phyloP scores from a whole-genome alignment of 2,113 vertebrate genomes.

The Pteruthius melanotis region DNA sequence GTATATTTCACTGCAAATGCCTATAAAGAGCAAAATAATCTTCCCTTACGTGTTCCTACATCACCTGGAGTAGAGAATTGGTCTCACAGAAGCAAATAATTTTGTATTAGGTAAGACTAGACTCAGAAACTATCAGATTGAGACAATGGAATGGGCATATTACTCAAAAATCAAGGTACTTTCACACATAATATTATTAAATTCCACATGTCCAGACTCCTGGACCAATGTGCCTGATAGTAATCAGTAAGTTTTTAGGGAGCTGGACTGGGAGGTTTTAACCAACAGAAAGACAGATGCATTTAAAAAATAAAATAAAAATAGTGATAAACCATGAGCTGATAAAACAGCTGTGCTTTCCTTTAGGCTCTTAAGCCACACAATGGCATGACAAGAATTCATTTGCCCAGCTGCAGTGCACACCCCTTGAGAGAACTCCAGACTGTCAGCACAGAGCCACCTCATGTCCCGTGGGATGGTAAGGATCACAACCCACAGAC shows the following conservation, averaged over 20 bases:
- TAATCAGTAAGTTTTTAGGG: background rate
- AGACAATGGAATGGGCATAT: background rate
- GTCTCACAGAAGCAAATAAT: background rate
- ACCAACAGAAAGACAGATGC: background rate
- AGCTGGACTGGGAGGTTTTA: background rate
- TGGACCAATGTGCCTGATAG: accelerated
- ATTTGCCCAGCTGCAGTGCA: background rate
- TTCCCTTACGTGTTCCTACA: background rate
- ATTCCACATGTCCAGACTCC: background rate
- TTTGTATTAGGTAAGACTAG: background rate
- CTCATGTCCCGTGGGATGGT: background rate
- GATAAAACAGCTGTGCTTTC: background rate
- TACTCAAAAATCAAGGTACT: background rate
- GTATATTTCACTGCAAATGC: background rate
- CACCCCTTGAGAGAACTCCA: background rate
- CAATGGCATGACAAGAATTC: background rate
- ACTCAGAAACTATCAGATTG: background rate
- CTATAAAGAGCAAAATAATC: background rate
- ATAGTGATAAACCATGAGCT: background rate
- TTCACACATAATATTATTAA: background rate
- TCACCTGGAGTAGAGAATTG: background rate
- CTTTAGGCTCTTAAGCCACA: background rate
- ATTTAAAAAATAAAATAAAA: background rate
- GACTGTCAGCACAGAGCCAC: background rate
- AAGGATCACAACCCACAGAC: background rate